Evolutionary conservation across 2,888 invertebrate species (phyloP).

Genomic region (Drosophila tanythrix): DNA sequence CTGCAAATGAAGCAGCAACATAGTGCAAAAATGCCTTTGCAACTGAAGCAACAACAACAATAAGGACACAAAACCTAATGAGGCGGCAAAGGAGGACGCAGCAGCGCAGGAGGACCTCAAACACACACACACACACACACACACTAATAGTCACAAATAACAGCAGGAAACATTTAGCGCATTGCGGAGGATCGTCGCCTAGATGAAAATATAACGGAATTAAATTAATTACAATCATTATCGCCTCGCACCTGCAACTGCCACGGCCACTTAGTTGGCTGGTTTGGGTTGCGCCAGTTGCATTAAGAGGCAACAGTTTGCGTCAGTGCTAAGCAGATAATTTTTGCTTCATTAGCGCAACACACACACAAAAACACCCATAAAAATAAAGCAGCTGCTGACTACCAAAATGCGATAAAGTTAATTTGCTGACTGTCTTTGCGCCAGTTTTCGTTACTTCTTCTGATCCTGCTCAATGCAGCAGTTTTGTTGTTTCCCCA

Average conservation of each 20-base stretch:
- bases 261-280: conserved; percentile 17
- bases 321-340: conserved; percentile 62
- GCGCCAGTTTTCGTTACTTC: conserved; percentile 37
- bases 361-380: conserved; percentile 24
- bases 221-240: conserved; percentile 84
- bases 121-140: conserved; percentile 26
- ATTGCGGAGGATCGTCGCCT: conserved; percentile 75
- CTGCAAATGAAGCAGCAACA: conserved; percentile 64
- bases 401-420: conserved; percentile 58
- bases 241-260: conserved; percentile 72
- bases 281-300: conserved; percentile 25
- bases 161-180: conserved; percentile 80
- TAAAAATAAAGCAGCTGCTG: conserved; percentile 27
- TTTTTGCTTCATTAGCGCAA: conserved; percentile 66
- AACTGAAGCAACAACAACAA: conserved; percentile 28
- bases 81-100: conserved; percentile 39
- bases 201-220: conserved; percentile 84
- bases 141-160: conserved; percentile 50
- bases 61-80: conserved; percentile 67
- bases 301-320: conserved; percentile 47
- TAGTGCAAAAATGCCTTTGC: conserved; percentile 29
- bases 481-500: conserved; percentile 3
- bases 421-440: conserved; percentile 64
- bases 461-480: conserved; percentile 10
- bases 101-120: conserved; percentile 3